phyloP scores from a whole-genome alignment of 2,888 invertebrate genomes.

The Spilosoma lubricipeda region DNA sequence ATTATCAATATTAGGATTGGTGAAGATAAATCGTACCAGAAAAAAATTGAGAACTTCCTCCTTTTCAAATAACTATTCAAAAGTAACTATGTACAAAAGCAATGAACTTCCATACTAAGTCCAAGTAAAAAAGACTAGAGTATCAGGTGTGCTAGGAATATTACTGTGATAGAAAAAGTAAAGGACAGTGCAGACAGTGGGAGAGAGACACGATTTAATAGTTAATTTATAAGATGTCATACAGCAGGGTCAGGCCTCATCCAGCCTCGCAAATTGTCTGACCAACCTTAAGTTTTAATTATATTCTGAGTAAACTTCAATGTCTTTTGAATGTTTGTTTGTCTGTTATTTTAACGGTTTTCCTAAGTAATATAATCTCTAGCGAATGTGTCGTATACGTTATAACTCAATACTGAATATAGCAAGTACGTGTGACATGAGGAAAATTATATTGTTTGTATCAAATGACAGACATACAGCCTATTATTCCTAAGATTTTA shows the following conservation, averaged over 20 bases:
- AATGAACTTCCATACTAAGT: background rate
- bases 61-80: background rate
- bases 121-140: background rate
- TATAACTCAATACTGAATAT: conserved; percentile 7
- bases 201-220: background rate
- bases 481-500: conserved; percentile 3
- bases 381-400: conserved; percentile 6
- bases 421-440: conserved; percentile 16
- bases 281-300: background rate
- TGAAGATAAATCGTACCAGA: too few relatives aligned
- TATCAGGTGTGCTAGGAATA: background rate
- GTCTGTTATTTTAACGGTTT: conserved; percentile 19
- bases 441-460: conserved; percentile 15
- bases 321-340: conserved; percentile 12
- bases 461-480: conserved; percentile 7
- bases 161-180: too few relatives aligned
- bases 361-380: conserved; percentile 5
- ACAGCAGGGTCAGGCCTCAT: background rate
- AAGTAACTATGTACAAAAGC: background rate
- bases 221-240: background rate
- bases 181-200: too few relatives aligned
- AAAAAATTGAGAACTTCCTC: background rate
- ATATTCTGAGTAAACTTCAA: background rate
- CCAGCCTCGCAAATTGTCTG: background rate
- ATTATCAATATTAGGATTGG: too few relatives aligned